Conservation (phyloP, 1,140 invertebrate genomes). For the Drosophila rhopaloa region DNA sequence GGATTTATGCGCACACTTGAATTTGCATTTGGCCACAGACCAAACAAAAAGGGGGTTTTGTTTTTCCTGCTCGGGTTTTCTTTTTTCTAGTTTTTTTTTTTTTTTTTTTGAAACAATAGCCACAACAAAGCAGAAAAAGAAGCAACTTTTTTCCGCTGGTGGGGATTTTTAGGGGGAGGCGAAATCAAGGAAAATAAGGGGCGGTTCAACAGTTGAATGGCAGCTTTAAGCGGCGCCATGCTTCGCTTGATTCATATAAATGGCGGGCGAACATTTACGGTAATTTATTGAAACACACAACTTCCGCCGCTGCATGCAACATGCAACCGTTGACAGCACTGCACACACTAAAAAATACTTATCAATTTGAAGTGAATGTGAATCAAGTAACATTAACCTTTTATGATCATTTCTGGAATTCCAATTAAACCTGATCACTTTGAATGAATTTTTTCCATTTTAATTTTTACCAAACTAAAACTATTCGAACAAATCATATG, state of each 20-base stretch:
- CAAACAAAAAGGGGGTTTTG: constrained; percentile 20
- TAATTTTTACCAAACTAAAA: background rate
- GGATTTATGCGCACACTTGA: constrained; percentile 78
- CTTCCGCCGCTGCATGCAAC: constrained; percentile 28
- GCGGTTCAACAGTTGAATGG: constrained; percentile 14
- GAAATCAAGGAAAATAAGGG: constrained; percentile 20
- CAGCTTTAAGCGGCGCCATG: constrained; percentile 46
- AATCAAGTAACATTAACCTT: too few species aligned
- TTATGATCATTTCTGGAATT: background rate
- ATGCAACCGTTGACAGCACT: constrained; percentile 27
- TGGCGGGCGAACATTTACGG: constrained; percentile 31
- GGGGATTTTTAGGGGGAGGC: too few species aligned
- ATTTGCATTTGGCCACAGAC: constrained; percentile 74
- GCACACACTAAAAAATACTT: background rate
- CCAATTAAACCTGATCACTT: background rate
- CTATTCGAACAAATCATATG: background rate
- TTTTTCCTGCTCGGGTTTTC: constrained; percentile 1
- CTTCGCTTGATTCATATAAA: constrained; percentile 62
- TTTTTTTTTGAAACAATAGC: constrained; percentile 17
- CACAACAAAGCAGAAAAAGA: constrained; percentile 32
- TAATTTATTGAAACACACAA: constrained; percentile 55
- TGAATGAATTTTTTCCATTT: background rate
- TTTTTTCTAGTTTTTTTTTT: background rate
- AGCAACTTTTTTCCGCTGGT: constrained; percentile 11
- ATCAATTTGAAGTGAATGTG: background rate